Evolutionary conservation across 2,113 vertebrate species (phyloP), one percentile per base, ranked within the genome.

Genomic region (Furnarius figulus): DNA sequence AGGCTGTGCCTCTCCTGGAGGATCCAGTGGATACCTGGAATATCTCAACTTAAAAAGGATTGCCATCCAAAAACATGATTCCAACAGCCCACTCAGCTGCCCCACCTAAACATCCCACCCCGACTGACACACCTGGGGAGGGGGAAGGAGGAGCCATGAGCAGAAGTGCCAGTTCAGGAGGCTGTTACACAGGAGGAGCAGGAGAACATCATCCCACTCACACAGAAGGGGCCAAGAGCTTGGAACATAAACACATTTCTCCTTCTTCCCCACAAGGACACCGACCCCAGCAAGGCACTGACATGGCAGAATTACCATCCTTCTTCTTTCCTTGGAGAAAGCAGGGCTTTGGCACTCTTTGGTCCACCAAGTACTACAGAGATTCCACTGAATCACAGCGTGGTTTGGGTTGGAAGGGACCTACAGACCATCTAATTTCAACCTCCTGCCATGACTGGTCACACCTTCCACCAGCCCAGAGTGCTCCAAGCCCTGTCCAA

Each of bases 61-160:
- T n/a, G n/a, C n/a, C n/a, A 8, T 25, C 81, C 52, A 33, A 76
- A 68, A 42, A 19, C 1, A 1, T 24, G 44, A 35, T 23, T 44
- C 66, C 59, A 56, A 47, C 46, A 56, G 12, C 33, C 31, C 10
- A 0, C 22, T 76, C 46, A 53, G 31, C 31, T 49, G 49, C 50
- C 63, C 63, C 31, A 33, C n/a, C n/a, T n/a, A n/a, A n/a, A n/a
- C n/a, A n/a, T n/a, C n/a, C n/a, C n/a, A n/a, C n/a, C n/a, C 11
- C 31, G 12, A 28, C 28, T 31, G n/a, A 24, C 1, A 0, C 46
- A 44, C 31, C 10, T 7, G 58, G 46, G 47, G 46, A 53, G 68
- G 3, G 12, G 20, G 31, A 40, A n/a, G n/a, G n/a, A n/a, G n/a
- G n/a, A n/a, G 18, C 23, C 1, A 0, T 2, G 30, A 18, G 8